phyloP scores from a whole-genome alignment of 2,797 vertebrate species.

The Hydrophis major region DNA sequence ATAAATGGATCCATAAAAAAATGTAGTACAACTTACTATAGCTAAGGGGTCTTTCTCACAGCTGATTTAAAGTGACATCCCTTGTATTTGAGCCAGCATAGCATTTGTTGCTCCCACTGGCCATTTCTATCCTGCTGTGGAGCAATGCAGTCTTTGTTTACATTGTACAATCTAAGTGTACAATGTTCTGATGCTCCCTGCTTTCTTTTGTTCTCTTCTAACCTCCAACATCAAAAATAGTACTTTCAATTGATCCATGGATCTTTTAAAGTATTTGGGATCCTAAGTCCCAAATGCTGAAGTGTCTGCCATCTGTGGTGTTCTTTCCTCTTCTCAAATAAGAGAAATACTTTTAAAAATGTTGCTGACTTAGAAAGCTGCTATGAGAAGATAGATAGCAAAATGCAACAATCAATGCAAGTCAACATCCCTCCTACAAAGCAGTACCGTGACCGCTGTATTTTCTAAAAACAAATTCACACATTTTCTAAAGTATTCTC shows the following conservation, averaged over 20 bases:
- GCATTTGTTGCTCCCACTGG: background rate
- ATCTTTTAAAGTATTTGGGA: background rate
- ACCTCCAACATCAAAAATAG: background rate
- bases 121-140: background rate
- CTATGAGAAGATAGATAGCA: background rate
- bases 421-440: background rate
- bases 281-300: background rate
- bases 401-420: background rate
- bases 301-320: background rate
- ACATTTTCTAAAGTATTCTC: background rate
- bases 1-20: conserved; percentile 1
- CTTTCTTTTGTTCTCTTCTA: background rate
- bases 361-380: background rate
- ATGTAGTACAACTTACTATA: background rate
- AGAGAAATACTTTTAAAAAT: background rate
- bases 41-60: background rate
- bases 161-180: background rate
- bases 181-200: background rate
- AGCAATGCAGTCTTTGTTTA: background rate
- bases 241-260: background rate
- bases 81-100: background rate
- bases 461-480: background rate
- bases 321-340: background rate
- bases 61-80: background rate
- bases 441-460: background rate